Base-by-base conservation (phyloP, 2,888 invertebrate species). In the Epirrita christyi region DNA sequence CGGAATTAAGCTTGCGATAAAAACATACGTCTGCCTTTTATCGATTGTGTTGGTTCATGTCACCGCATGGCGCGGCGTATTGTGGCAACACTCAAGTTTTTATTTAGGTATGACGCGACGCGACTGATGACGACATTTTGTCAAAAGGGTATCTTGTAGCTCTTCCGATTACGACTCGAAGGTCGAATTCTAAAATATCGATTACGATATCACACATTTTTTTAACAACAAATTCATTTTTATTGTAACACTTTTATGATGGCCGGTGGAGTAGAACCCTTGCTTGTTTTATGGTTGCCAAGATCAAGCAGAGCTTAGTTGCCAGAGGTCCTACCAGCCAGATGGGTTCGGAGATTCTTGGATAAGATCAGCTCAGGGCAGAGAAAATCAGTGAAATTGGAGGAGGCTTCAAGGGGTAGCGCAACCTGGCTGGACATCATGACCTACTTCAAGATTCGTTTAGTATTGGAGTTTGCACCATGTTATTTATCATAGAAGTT, bases 41-140 rank as follows among this genome's bases (percentile, higher is more conserved):
- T 66, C 60, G 58, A 61, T 54, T 69, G 63, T 62, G 65, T 65
- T 61, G 51, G 32, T 55, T 61, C 54, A 67, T 49, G 60, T 58
- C 64, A 64, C 51, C 64, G 54, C 44, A 50, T 51, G 55, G 43
- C 58, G 13, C 53, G 58, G 58, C 45, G 50, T 47, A 48, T 65
- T 60, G 58, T 56, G 61, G 66, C 64, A 68, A 65, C 65, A 69
- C 63, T 65, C 53, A 61, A 60, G 61, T 70, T 76, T 73, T 72
- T 73, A 71, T 76, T 71, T 73, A 75, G 70, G 54, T 54, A 71
- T 76, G 77, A 76, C 73, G 69, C 47, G 44, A 44, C 21, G 21
- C 21, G 2, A 21, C 21, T 59, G 56, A 65, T 62, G 63, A 68
- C 67, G 61, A 58, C 65, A 66, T 63, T 59, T 52, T 60, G 55